phyloP scores from a whole-genome alignment of 2,797 vertebrate genomes.

The Siniperca obscura region DNA sequence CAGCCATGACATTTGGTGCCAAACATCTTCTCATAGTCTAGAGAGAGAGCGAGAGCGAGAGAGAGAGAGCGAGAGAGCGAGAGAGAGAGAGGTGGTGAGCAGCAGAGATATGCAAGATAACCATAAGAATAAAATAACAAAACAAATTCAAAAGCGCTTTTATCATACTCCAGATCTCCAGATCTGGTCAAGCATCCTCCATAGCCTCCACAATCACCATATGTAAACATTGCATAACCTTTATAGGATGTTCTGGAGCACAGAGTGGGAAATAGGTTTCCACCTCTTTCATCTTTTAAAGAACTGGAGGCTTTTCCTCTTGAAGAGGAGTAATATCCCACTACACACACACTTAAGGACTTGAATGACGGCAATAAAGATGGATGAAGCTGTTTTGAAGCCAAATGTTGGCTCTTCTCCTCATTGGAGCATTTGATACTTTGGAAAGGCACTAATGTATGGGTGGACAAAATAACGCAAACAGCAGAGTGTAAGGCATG shows the following conservation, averaged over 20 bases:
- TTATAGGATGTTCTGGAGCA: constrained; percentile 21
- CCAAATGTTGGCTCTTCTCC: constrained; percentile 33
- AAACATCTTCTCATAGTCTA: constrained; percentile 99
- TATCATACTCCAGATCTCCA: constrained; percentile 3
- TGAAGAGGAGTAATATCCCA: constrained; percentile 30
- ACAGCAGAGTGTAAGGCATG: constrained; percentile 44
- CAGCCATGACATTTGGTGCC: constrained; percentile 99
- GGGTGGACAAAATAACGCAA: too few species aligned
- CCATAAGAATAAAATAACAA: constrained; percentile 35
- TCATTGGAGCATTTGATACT: constrained; percentile 29
- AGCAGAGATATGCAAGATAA: constrained; percentile 11
- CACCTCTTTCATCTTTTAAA: constrained; percentile 52
- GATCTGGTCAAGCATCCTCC: constrained; percentile 34
- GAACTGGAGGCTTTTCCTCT: constrained; percentile 30
- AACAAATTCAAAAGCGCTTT: constrained; percentile 36
- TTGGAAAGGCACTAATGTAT: too few species aligned
- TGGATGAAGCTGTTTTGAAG: constrained; percentile 37
- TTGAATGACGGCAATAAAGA: constrained; percentile 28
- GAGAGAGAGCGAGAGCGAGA: neutral
- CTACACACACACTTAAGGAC: constrained; percentile 11
- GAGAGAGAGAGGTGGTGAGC: neutral
- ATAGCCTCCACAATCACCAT: constrained; percentile 4
- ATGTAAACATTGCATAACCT: constrained; percentile 53
- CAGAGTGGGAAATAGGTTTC: constrained; percentile 35
- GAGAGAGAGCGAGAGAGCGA: neutral